Evolutionary conservation across 53 echinoderm and acorn worm genomes (phyloP).

Genomic region (Crossaster papposus): DNA sequence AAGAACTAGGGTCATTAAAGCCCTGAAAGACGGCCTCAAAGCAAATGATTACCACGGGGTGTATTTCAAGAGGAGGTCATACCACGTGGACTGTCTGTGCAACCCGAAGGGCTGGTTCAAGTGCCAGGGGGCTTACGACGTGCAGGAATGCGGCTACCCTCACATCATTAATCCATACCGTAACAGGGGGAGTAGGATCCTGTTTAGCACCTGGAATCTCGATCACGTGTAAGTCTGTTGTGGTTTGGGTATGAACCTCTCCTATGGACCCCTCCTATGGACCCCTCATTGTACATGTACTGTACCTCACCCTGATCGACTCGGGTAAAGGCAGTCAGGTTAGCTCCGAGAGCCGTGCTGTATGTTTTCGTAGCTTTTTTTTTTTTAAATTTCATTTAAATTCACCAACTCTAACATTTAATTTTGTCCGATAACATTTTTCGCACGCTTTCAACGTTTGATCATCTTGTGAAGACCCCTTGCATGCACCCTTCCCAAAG

Average conservation of each 20-base stretch:
- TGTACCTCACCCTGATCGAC: no score
- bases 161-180: slow-evolving; percentile 64
- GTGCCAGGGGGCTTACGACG: slow-evolving; percentile 59
- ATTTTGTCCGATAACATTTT: no score
- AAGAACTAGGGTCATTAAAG: background rate
- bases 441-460: no score
- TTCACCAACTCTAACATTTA: no score
- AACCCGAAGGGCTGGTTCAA: slow-evolving; percentile 55
- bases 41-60: slow-evolving; percentile 11
- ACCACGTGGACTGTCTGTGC: slow-evolving; percentile 29
- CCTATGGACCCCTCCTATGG: no score
- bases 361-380: no score
- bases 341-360: no score
- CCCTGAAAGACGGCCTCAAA: slow-evolving; percentile 26
- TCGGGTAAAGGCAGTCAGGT: no score
- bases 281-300: no score
- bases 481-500: no score
- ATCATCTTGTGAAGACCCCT: no score
- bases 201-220: slow-evolving; percentile 72
- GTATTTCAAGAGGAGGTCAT: slow-evolving; percentile 33
- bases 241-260: background rate
- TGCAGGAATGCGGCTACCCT: background rate
- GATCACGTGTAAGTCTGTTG: slow-evolving; percentile 68
- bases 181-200: slow-evolving; percentile 27
- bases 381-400: no score